These are phyloP conservation scores for Rhagophthalmus giganteus DNA, from an alignment of 2,888 invertebrate species.

Conservation along the genomic window DNA sequence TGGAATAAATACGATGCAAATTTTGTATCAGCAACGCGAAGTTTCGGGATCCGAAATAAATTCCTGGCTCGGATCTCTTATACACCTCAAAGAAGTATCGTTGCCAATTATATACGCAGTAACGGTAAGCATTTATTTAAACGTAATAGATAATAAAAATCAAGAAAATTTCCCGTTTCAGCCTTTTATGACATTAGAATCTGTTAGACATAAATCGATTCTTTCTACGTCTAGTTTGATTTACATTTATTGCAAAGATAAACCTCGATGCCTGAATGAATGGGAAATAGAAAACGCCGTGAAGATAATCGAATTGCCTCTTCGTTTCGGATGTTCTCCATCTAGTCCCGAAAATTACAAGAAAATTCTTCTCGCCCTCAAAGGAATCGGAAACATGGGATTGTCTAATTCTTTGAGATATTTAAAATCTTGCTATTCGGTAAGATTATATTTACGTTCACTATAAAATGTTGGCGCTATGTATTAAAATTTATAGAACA, in stretches of 20 bases:
- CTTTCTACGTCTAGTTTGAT: conserved; percentile 34
- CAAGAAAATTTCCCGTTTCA: conserved; percentile 1
- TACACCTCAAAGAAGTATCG: conserved; percentile 31
- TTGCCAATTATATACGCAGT: conserved; percentile 28
- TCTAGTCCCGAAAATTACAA: conserved; percentile 19
- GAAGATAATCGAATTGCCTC: conserved; percentile 28
- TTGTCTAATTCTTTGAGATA: conserved; percentile 24
- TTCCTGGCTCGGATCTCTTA: conserved; percentile 34
- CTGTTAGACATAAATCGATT: conserved; percentile 29
- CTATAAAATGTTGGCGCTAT: neutral
- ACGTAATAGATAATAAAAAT: neutral
- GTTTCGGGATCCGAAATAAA: conserved; percentile 32
- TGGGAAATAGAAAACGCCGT: conserved; percentile 25
- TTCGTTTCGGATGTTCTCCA: conserved; percentile 27
- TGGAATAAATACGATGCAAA: conserved; percentile 34
- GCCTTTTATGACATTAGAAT: conserved; percentile 14
- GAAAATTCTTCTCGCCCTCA: conserved; percentile 33
- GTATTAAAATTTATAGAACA: conserved; percentile 22
- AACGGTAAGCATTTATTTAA: conserved; percentile 24
- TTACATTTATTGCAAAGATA: conserved; percentile 33
- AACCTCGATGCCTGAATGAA: conserved; percentile 28
- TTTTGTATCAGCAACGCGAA: conserved; percentile 26
- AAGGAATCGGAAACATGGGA: conserved; percentile 38
- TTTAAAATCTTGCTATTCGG: conserved; percentile 33
- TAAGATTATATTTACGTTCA: conserved; percentile 18